Base-by-base conservation (phyloP, 2,113 vertebrate genomes). In the Pteronura brasiliensis region DNA sequence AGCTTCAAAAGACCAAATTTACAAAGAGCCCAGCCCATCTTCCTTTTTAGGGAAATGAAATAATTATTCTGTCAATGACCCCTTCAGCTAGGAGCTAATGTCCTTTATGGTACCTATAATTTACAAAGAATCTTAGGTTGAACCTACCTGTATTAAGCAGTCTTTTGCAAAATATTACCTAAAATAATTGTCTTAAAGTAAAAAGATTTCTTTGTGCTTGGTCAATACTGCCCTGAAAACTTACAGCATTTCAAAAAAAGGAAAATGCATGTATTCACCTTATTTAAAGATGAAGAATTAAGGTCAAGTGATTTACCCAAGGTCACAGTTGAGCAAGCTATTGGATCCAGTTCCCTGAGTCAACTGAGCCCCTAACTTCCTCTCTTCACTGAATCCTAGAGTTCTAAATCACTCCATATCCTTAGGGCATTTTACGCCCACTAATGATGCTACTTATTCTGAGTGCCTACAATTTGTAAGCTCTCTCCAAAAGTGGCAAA, bases 401-500 rank as follows among this genome's bases (percentile, higher is more conserved):
- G 9, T 93, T 96, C 86, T 84, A 71, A 95, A 84, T 97, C 61
- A 80, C 42, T 92, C 52, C 63, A 90, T 52, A 20, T 82, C 91
- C 79, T 89, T 59, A 89, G 57, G 87, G 86, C 65, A 96, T 97
- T 96, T 94, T 91, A 83, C 0, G 1, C 31, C 57, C 80, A 90
- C 74, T 96, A 92, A 97, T 96, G 91, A 95, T 95, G 71, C 89
- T 95, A 96, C 92, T 97, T 97, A 96, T 84, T 93, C 36, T 87
- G 93, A 97, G 91, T 89, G 86, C 89, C 79, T 94, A 91, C 87
- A 93, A 88, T 96, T 93, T 95, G 91, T 87, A 89, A 97, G 89
- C 92, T 87, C 29, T 97, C 69, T 91, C 74, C 91, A 95, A 97
- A 95, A 96, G 74, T 31, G 44, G 74, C 57, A 93, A 90, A 93